Evolutionary conservation across 2,113 vertebrate genomes (phyloP).

Genomic region (Columba janthina): DNA sequence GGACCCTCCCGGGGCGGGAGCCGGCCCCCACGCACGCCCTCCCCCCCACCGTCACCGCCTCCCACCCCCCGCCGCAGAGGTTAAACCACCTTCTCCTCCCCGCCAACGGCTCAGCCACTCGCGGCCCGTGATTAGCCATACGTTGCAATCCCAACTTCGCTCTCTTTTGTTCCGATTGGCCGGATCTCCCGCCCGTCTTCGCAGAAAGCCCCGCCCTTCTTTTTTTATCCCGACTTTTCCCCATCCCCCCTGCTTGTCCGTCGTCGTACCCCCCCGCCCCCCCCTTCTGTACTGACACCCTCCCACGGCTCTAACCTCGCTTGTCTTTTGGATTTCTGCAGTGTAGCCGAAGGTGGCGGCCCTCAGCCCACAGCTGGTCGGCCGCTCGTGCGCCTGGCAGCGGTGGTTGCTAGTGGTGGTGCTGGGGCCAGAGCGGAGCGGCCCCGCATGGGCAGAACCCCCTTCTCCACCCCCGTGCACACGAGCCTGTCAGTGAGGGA

Average conservation of each 20-base stretch:
- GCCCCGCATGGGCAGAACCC: neutral
- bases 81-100: neutral
- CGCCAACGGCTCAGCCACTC: neutral
- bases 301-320: neutral
- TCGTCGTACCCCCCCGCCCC: neutral
- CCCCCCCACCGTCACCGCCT: neutral
- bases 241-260: neutral
- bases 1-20: neutral
- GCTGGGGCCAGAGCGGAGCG: constrained; percentile 26
- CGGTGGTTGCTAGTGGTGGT: neutral
- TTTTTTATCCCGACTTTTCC: neutral
- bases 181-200: neutral
- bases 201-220: neutral
- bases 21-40: neutral
- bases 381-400: neutral
- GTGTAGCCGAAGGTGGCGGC: neutral
- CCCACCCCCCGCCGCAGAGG: neutral
- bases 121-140: neutral
- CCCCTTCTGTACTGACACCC: neutral
- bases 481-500: constrained; percentile 31
- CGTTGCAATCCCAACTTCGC: neutral
- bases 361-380: neutral
- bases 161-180: neutral
- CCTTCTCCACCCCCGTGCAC: neutral
- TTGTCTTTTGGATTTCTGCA: neutral